Evolutionary conservation across 2,797 vertebrate genomes (phyloP).

Genomic region (Trichosurus vulpecula): DNA sequence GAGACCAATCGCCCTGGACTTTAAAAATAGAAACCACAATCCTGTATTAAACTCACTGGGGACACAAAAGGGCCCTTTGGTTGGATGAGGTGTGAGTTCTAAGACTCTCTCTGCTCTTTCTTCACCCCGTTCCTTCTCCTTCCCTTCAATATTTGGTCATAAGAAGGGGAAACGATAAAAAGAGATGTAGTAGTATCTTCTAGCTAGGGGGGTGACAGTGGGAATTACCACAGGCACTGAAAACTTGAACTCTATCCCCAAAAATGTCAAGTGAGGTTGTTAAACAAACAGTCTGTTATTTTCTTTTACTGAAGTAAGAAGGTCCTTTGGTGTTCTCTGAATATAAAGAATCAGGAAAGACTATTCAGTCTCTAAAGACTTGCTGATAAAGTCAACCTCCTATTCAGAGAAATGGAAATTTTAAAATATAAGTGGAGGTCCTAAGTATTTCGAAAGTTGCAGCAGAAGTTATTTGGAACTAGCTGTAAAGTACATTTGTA

Average conservation of each 20-base stretch:
- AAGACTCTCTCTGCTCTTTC: background rate
- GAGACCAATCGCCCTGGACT: background rate
- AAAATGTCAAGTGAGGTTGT: conserved; percentile 58
- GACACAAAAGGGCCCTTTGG: background rate
- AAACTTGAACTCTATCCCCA: conserved; percentile 30
- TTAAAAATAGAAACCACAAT: background rate
- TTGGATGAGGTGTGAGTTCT: background rate
- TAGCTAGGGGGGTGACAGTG: conserved; percentile 12
- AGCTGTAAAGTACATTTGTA: background rate
- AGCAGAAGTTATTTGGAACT: background rate
- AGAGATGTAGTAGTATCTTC: background rate
- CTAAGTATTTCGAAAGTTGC: background rate
- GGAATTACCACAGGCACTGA: conserved; percentile 35
- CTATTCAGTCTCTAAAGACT: background rate
- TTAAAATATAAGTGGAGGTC: background rate
- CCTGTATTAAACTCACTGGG: background rate
- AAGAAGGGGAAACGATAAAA: background rate
- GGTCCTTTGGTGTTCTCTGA: conserved; percentile 45
- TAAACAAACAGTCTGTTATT: conserved; percentile 59
- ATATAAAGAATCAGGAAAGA: conserved; percentile 28
- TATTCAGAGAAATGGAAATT: background rate
- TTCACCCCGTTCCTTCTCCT: background rate
- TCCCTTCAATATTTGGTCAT: conserved; percentile 14
- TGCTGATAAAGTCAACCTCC: background rate
- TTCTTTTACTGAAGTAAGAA: conserved; percentile 22